Evolutionary conservation across 2,113 vertebrate genomes (phyloP).

Genomic region (Chamaea fasciata): DNA sequence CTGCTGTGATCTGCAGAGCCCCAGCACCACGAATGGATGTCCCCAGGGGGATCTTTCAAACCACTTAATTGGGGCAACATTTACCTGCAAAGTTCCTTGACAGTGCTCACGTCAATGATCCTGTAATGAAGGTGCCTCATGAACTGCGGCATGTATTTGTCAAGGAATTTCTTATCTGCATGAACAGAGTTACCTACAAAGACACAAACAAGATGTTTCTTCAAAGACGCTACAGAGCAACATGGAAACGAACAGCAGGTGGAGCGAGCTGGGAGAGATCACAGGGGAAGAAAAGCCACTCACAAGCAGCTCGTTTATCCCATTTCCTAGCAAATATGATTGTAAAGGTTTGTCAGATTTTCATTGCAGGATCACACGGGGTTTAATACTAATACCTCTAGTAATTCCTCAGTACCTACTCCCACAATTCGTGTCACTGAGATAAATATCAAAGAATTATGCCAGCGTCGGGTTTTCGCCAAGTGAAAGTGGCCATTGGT

Average conservation of each 20-base stretch:
- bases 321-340: background rate
- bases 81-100: constrained; percentile 96
- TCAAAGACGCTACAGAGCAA: background rate
- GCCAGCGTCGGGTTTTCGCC: accelerated
- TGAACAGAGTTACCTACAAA: constrained; percentile 84
- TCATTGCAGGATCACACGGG: background rate
- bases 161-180: constrained; percentile 90
- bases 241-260: background rate
- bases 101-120: constrained; percentile 96
- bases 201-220: constrained; percentile 40
- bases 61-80: background rate
- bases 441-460: background rate
- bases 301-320: background rate
- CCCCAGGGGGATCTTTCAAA: accelerated
- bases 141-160: constrained; percentile 98
- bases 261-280: background rate
- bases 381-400: background rate
- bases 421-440: background rate
- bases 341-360: background rate
- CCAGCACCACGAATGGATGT: accelerated
- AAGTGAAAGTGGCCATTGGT: background rate
- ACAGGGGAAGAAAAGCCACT: background rate
- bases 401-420: background rate
- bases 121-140: constrained; percentile 86
- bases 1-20: background rate